Evolutionary conservation across 2,888 invertebrate species (phyloP), one percentile per base, ranked within the genome.

Genomic region (Netelia fuscicornis): DNA sequence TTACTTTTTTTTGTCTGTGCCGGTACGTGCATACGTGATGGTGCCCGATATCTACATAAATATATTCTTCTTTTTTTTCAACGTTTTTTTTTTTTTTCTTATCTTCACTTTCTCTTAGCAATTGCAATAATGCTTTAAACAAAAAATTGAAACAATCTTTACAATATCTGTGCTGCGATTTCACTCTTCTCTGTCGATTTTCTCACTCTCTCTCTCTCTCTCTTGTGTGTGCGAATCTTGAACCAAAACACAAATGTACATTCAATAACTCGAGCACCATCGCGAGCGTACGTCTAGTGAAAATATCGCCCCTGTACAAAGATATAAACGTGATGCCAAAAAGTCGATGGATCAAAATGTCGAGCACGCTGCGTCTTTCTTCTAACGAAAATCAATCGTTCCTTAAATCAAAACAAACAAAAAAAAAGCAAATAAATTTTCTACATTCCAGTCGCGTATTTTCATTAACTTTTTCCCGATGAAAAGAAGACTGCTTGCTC

Each of bases 1-100:
- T 56, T 83, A 82, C 83, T 76, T 74, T 84, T 81, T 56, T 85
- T 87, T 87, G 86, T 84, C 80, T 76, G 82, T 87, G 82, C 81
- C 81, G 71, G 75, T 85, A 81, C 83, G 84, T 79, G 83, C 83
- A 81, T 85, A 83, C 86, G 86, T 72, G 83, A 88, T 84, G 84
- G 82, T 80, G 84, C 78, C 17, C 67, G 80, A 76, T 76, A 58
- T 56, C 44, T 65, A 8, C 11, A 58, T 60, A n/a, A 23, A 25
- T 23, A 52, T 68, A 48, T 68, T 23, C 13, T 13, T 60, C 44
- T 68, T 42, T 62, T 44, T 44, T 17, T 78, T 52, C 44, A 42
- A 54, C 42, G 37, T 56, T 48, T 68, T 37, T 17, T 17, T 17
- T 17, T 17, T 17, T 17, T 17, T 17, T 48, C 81, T 85, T 83